Percentiles rank a stretch among this genome's conserved stretches.
These are phyloP conservation scores for Heteropelma amictum DNA, from an alignment of 2,888 invertebrate genomes.

Conservation along the genomic window DNA sequence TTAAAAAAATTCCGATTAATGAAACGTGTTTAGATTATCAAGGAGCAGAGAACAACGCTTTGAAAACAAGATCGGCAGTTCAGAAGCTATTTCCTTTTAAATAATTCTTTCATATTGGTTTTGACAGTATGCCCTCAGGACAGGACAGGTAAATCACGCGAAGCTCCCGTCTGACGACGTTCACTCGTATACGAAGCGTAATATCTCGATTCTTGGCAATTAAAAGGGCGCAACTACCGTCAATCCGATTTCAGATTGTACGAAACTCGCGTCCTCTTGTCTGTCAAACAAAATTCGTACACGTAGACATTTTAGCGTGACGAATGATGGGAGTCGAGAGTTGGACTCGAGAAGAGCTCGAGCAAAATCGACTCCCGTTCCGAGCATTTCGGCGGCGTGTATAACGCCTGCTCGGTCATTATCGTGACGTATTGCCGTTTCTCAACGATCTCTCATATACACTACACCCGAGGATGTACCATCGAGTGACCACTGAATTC, in stretches of 20 bases:
- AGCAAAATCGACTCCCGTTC: constrained; percentile 49
- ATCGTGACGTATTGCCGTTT: constrained; percentile 71
- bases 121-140: constrained; percentile 67
- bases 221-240: neutral
- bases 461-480: constrained; percentile 6
- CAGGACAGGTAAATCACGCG: constrained; percentile 69
- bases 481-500: constrained; percentile 33
- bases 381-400: constrained; percentile 16
- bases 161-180: constrained; percentile 15
- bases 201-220: neutral
- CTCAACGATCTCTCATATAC: constrained; percentile 59
- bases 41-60: neutral
- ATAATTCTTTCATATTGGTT: constrained; percentile 71
- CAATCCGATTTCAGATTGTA: neutral
- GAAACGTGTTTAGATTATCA: too few species aligned
- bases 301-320: neutral
- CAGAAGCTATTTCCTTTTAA: constrained; percentile 57
- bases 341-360: too few species aligned
- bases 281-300: neutral
- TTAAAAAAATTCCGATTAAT: too few species aligned
- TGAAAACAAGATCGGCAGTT: constrained; percentile 29
- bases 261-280: neutral
- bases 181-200: neutral
- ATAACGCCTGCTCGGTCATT: constrained; percentile 68
- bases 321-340: constrained; percentile 35